These are phyloP conservation scores for Tachuris rubrigastra DNA, from an alignment of 2,113 vertebrate genomes.

Conservation along the genomic window DNA sequence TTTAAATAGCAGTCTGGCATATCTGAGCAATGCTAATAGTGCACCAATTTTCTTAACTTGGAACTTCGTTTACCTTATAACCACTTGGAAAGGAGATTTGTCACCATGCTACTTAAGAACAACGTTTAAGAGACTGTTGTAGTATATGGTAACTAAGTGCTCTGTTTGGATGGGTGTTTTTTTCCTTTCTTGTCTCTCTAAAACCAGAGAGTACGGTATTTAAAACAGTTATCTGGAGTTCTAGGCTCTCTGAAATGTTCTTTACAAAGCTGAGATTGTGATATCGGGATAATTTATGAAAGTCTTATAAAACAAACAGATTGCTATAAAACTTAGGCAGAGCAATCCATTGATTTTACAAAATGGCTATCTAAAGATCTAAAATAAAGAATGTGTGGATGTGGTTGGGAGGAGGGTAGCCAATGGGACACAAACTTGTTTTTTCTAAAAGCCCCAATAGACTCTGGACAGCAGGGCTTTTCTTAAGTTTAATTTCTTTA, in stretches of 20 bases:
- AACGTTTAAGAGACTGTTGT: background rate
- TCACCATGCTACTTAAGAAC: background rate
- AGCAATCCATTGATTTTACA: background rate
- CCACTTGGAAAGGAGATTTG: background rate
- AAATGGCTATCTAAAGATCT: background rate
- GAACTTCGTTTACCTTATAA: background rate
- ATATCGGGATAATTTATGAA: background rate
- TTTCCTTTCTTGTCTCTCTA: background rate
- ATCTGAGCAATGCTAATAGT: background rate
- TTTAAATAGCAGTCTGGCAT: background rate
- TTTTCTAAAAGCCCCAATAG: background rate
- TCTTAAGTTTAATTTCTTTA: background rate
- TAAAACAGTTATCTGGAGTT: background rate
- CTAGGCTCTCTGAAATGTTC: background rate
- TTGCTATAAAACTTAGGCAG: background rate
- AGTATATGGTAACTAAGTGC: background rate
- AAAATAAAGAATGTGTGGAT: background rate
- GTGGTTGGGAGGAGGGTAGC: background rate
- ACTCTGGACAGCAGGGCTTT: background rate
- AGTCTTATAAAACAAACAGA: background rate
- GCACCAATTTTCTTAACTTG: background rate
- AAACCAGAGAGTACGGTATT: background rate
- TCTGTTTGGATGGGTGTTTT: background rate
- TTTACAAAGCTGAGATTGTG: background rate
- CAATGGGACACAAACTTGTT: fast-evolving